Conservation (phyloP, 1,140 invertebrate species). For the Drosophila nigrodunni region DNA sequence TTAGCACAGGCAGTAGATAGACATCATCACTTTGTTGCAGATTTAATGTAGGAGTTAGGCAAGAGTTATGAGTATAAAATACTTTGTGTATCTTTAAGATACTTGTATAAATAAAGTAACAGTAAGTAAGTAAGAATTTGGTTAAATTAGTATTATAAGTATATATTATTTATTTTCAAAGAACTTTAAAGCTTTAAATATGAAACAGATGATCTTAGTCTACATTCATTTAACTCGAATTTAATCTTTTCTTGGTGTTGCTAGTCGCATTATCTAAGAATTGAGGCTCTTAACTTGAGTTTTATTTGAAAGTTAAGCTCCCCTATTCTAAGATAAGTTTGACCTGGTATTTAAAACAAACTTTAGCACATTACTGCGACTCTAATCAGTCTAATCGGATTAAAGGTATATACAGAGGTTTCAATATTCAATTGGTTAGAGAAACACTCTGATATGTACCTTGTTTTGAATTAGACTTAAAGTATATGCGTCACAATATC, state of each 20-base stretch:
- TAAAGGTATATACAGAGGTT: constrained; percentile 73
- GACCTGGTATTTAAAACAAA: neutral
- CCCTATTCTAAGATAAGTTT: constrained; percentile 69
- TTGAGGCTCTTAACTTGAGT: constrained; percentile 67
- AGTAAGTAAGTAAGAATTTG: too few relatives aligned
- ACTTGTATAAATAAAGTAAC: too few relatives aligned
- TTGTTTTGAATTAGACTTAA: constrained; percentile 61
- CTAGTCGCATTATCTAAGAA: constrained; percentile 64
- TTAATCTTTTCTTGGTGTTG: neutral
- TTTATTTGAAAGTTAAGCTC: constrained; percentile 62
- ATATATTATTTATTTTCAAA: too few relatives aligned
- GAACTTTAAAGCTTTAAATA: too few relatives aligned
- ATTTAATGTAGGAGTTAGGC: neutral
- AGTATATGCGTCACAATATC: neutral
- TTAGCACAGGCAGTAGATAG: neutral
- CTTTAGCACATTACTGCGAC: neutral
- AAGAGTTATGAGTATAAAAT: neutral
- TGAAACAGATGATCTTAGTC: too few relatives aligned
- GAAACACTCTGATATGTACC: constrained; percentile 72
- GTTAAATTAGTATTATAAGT: too few relatives aligned
- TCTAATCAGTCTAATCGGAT: constrained; percentile 52
- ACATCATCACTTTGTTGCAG: constrained; percentile 1
- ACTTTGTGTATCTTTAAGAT: too few relatives aligned
- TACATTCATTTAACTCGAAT: too few relatives aligned
- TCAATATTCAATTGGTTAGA: constrained; percentile 31